A percentile compares a stretch with the other conserved stretches of the same genome.
Conservation (phyloP, 2,797 vertebrate species). For the Cetoscarus ocellatus region DNA sequence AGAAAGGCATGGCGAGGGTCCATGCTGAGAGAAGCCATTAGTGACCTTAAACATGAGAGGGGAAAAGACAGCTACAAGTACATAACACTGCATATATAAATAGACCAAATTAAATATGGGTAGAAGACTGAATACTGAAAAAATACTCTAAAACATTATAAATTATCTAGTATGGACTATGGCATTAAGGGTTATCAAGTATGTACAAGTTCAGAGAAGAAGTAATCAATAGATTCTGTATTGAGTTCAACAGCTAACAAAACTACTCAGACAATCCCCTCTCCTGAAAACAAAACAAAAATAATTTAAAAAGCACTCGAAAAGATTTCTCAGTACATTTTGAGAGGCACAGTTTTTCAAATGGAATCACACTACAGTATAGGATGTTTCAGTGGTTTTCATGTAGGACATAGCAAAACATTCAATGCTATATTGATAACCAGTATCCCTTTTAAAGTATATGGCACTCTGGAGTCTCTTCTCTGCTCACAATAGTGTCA, state of each 20-base stretch:
- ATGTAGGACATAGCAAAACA: slow-evolving; percentile 68
- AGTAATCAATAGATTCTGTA: slow-evolving; percentile 68
- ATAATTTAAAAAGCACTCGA: slow-evolving; percentile 84
- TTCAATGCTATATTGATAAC: slow-evolving; percentile 61
- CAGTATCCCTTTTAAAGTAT: slow-evolving; percentile 83
- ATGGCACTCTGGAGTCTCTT: slow-evolving; percentile 72
- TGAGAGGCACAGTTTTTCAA: slow-evolving; percentile 78
- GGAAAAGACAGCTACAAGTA: slow-evolving; percentile 70
- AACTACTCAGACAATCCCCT: slow-evolving; percentile 64
- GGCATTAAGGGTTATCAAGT: slow-evolving; percentile 77
- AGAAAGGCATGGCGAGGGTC: slow-evolving; percentile 65
- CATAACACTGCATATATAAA: slow-evolving; percentile 95
- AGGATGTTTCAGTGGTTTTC: slow-evolving; percentile 85
- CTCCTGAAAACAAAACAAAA: slow-evolving; percentile 62
- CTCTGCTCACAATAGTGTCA: slow-evolving; percentile 34
- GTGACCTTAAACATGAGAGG: slow-evolving; percentile 70
- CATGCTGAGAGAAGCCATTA: slow-evolving; percentile 62
- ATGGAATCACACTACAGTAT: slow-evolving; percentile 85
- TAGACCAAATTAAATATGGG: slow-evolving; percentile 98
- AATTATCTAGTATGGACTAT: slow-evolving; percentile 84
- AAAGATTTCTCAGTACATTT: slow-evolving; percentile 78
- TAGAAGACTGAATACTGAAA: slow-evolving; percentile 94
- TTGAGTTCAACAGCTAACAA: slow-evolving; percentile 64
- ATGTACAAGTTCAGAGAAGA: slow-evolving; percentile 77
- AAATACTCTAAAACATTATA: slow-evolving; percentile 86